Evolutionary conservation across 2,888 invertebrate species (phyloP), one percentile per base, ranked within the genome.

Genomic region (Tribolium freemani): DNA sequence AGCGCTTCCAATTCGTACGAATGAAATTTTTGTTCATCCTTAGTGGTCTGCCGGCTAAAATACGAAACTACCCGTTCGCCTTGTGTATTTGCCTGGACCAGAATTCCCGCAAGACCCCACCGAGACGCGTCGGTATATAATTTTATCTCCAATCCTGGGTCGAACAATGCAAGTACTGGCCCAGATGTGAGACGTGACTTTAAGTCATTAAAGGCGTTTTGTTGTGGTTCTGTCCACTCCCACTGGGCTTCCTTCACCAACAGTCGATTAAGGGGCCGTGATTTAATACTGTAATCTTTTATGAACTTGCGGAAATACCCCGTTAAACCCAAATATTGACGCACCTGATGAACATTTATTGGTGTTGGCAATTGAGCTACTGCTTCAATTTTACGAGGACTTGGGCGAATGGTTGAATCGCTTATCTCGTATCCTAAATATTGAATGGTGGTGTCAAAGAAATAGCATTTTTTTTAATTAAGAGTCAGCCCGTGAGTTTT

Each of bases 51-150:
- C 11, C 45, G 20, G 16, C 50, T 50, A 5, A 26, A 61, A 31
- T 61, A 61, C n/a, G n/a, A 8, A 21, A 53, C 21, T 4, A 13
- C 11, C 1, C 13, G 5, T 21, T 75, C 71, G 9, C 53, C 53
- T 16, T 21, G 3, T 8, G 20, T 26, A 8, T 46, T 16, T 68
- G 9, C 16, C 20, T 75, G 75, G 6, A 58, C 53, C 26, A 75
- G 16, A 16, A 75, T 71, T 20, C 68, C 74, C 8, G 51, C 76
- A 21, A 75, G n/a, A 9, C 75, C 75, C 3, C 30, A 9, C 2
- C 71, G 21, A 68, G 72, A 67, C 20, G 76, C 76, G 38, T 73
- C 76, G 5, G 73, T 76, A 46, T 76, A 68, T 5, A 76, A 8
- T 4, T n/a, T 10, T 5, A 21, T 70, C 38, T 69, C 31, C 31